These are phyloP conservation scores for Alca torda DNA, from an alignment of 2,797 vertebrate species.

Conservation along the genomic window DNA sequence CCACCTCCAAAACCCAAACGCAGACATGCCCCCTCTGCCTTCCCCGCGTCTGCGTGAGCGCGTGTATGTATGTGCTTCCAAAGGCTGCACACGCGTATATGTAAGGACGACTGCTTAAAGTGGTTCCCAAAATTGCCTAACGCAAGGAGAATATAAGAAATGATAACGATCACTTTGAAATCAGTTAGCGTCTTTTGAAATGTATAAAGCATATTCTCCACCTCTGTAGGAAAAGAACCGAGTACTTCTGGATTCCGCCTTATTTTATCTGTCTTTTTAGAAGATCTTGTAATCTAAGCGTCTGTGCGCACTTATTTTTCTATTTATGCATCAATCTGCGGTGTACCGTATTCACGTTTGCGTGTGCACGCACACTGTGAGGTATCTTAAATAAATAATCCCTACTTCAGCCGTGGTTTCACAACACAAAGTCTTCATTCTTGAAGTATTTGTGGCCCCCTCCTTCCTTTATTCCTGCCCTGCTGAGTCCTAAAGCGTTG, in stretches of 20 bases:
- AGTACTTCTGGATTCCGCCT: neutral
- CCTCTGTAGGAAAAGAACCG: neutral
- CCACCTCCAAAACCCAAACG: neutral
- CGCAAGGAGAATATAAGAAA: neutral
- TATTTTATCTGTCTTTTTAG: neutral
- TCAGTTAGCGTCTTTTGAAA: neutral
- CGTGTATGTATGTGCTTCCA: fast-evolving
- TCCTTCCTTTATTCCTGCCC: neutral
- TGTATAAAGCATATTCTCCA: neutral
- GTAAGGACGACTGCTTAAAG: neutral
- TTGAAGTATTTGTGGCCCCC: neutral
- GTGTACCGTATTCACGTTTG: neutral
- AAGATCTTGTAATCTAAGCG: neutral
- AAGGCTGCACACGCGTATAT: fast-evolving
- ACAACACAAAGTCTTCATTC: neutral
- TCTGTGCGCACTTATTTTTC: neutral
- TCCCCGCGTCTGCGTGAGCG: fast-evolving
- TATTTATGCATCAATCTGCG: neutral
- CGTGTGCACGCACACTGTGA: neutral
- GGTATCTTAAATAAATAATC: neutral
- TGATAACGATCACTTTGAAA: neutral
- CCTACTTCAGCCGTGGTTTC: neutral
- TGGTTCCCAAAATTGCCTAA: neutral
- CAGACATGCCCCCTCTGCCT: fast-evolving
- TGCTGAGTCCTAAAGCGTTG: neutral